phyloP scores from a whole-genome alignment of 2,113 vertebrate species.

The Aptenodytes forsteri region DNA sequence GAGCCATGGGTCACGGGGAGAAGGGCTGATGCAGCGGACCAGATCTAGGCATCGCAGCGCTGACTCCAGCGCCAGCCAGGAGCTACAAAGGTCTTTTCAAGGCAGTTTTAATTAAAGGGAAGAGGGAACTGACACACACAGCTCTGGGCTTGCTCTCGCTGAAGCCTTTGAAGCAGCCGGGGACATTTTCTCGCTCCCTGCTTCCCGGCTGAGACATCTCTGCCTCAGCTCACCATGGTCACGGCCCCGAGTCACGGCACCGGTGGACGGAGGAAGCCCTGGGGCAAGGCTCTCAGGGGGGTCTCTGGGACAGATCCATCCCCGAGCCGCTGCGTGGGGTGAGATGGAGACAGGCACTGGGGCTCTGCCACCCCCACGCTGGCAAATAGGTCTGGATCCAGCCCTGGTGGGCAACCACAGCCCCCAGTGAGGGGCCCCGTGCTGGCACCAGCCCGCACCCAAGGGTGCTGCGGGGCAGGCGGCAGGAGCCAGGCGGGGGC shows the following conservation, averaged over 20 bases:
- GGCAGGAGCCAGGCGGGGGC: not conserved
- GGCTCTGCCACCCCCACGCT: accelerated
- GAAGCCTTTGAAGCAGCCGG: not conserved
- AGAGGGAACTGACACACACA: not conserved
- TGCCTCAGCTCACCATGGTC: accelerated
- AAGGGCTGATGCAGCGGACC: not conserved
- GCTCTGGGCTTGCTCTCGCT: not conserved
- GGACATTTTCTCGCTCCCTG: not conserved
- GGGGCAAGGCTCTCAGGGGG: accelerated
- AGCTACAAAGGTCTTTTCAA: not conserved
- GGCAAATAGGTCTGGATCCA: not conserved
- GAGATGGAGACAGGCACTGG: not conserved
- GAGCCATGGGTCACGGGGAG: not conserved
- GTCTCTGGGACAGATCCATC: not conserved
- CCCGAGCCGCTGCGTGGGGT: accelerated
- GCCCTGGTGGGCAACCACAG: not conserved
- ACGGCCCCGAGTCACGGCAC: accelerated
- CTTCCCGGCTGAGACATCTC: accelerated
- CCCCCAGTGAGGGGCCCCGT: not conserved
- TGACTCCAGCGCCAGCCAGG: not conserved
- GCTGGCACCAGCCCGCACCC: not conserved
- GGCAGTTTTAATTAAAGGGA: not conserved
- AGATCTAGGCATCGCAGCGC: accelerated
- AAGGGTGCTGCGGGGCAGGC: accelerated
- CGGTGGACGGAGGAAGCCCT: not conserved